These are phyloP conservation scores for Bruchidius siliquastri DNA, from an alignment of 2,888 invertebrate species.

Conservation along the genomic window DNA sequence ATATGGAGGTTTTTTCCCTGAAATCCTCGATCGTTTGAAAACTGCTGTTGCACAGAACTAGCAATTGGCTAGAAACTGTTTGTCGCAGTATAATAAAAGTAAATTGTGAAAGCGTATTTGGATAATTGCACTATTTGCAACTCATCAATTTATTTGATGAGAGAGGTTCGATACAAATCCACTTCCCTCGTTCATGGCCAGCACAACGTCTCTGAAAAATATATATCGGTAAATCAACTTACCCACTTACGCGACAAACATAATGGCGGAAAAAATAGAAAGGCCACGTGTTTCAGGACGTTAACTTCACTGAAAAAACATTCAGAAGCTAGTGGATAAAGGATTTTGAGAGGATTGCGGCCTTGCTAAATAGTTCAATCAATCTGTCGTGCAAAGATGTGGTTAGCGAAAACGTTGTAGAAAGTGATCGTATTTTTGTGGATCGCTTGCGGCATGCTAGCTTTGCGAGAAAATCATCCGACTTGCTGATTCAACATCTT, in stretches of 20 bases:
- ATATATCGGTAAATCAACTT: not conserved
- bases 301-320: not conserved
- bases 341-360: not conserved
- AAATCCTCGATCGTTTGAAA: not conserved
- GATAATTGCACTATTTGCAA: not conserved
- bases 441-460: no score
- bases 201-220: not conserved
- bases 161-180: not conserved
- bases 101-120: not conserved
- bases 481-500: no score
- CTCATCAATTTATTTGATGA: not conserved
- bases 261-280: not conserved
- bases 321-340: not conserved
- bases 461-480: no score
- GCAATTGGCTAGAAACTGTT: not conserved
- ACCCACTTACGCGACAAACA: not conserved
- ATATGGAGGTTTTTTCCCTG: no score
- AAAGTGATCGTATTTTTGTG: no score
- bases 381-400: no score
- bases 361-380: no score
- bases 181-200: not conserved
- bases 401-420: no score
- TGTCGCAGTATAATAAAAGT: not conserved
- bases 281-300: not conserved
- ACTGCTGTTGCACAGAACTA: not conserved